Evolutionary conservation across 2,797 vertebrate species (phyloP), one percentile per base, ranked within the genome.

Genomic region (Pangasius larnaudii): DNA sequence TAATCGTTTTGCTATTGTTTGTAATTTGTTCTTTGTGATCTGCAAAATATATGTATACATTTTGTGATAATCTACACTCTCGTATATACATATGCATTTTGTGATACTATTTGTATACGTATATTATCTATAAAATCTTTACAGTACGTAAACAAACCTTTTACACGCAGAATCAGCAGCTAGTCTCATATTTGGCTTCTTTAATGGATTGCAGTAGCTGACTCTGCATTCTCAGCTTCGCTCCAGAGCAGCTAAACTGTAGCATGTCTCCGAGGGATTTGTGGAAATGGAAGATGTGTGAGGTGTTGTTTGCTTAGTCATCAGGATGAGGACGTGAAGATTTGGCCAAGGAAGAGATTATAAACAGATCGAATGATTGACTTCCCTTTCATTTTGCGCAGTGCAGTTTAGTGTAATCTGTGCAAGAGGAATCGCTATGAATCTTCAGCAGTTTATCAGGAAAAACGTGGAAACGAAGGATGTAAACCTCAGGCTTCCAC

Each of bases 291-390:
- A 67, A 84, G 61, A 24, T 33, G n/a, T 33, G 42, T 53, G 42
- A 69, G 63, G 46, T 3, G 19, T 13, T 53, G 39, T 79, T 53
- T 80, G 85, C 90, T 85, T 78, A 86, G 84, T 84, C 63, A 84
- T 89, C 88, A 89, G 72, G 65, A 63, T 33, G 51, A 74, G 84
- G 22, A 30, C 59, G 61, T 42, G 4, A 75, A 36, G 77, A 65
- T 75, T 85, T 72, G 16, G 58, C 85, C 39, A 58, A 4, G 39
- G 53, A 67, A n/a, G 56, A 71, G 74, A 90, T 78, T 85, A 78
- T 59, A 56, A 51, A 53, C 63, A 7, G 3, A 61, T 82, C 10
- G 19, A 67, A 39, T 36, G 42, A 84, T 84, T n/a, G 46, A 80
- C 58, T 39, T 51, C 42, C 18, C 19, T 51, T 53, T 81, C 7